phyloP scores from a whole-genome alignment of 2,113 vertebrate species.

The Hepsetus odoe region DNA sequence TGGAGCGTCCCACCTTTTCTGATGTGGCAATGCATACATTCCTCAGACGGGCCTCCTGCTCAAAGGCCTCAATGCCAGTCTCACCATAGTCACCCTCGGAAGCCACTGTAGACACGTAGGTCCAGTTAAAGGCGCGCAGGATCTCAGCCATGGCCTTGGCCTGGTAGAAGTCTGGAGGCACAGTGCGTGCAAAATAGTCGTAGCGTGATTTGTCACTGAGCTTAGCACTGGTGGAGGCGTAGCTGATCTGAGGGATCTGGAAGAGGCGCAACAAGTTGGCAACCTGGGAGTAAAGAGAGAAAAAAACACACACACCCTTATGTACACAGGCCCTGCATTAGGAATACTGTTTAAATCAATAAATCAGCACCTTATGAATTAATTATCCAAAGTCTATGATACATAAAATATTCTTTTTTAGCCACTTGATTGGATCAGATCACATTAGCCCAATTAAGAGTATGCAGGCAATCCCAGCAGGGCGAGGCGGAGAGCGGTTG shows the following conservation, averaged over 20 bases:
- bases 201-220: constrained; percentile 97
- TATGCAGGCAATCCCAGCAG: constrained; percentile 17
- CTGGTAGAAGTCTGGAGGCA: constrained; percentile 97
- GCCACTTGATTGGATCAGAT: constrained; percentile 22
- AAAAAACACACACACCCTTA: constrained; percentile 42
- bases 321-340: constrained; percentile 24
- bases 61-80: constrained; percentile 96
- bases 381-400: constrained; percentile 30
- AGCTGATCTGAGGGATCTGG: constrained; percentile 99
- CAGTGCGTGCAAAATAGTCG: constrained; percentile 94
- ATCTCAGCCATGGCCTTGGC: constrained; percentile 99
- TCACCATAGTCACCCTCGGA: constrained; percentile 97
- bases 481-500: constrained; percentile 5
- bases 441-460: constrained; percentile 40
- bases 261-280: constrained; percentile 96
- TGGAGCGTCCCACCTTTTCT: constrained; percentile 94
- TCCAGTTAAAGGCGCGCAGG: constrained; percentile 95
- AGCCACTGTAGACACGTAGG: constrained; percentile 95
- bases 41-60: constrained; percentile 92
- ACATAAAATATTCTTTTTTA: constrained; percentile 35
- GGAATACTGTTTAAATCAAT: constrained; percentile 36
- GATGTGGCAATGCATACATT: constrained; percentile 98
- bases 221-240: constrained; percentile 97
- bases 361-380: constrained; percentile 20
- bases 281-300: constrained; percentile 77